Percentiles rank a stretch among this genome's conserved stretches.
Conservation (phyloP, 2,113 vertebrate species). For the Aythya baeri region DNA sequence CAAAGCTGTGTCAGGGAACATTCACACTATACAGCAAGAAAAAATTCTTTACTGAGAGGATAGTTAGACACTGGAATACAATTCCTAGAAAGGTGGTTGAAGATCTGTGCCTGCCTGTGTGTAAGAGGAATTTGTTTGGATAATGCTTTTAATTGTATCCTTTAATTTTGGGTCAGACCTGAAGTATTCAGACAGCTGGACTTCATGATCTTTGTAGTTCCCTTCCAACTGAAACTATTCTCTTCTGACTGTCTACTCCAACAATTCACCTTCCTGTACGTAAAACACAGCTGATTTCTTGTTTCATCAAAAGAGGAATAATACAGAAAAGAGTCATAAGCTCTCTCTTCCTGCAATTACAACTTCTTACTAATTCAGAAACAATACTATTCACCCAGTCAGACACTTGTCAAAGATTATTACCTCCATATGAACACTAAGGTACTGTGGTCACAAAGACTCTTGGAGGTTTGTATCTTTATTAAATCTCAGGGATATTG, state of each 20-base stretch:
- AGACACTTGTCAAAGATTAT: not conserved
- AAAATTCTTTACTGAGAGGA: not conserved
- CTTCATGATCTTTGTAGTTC: not conserved
- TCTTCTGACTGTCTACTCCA: not conserved
- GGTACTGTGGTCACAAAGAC: not conserved
- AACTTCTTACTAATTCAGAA: not conserved
- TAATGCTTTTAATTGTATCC: not conserved
- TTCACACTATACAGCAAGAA: not conserved
- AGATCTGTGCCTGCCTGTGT: not conserved
- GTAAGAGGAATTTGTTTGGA: not conserved
- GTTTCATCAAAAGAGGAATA: not conserved
- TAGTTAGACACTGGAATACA: not conserved
- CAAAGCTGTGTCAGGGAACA: not conserved
- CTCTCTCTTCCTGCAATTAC: not conserved
- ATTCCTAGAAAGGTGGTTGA: not conserved
- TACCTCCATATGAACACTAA: not conserved
- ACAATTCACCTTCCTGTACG: not conserved
- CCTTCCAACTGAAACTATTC: not conserved
- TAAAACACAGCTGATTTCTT: not conserved
- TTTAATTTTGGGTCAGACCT: not conserved
- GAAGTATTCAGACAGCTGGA: not conserved
- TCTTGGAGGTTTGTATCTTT: not conserved
- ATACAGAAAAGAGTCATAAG: not conserved
- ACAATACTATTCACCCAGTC: not conserved
- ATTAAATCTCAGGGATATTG: not conserved